Conservation (phyloP, 2,797 vertebrate species). For the Moxostoma hubbsi region DNA sequence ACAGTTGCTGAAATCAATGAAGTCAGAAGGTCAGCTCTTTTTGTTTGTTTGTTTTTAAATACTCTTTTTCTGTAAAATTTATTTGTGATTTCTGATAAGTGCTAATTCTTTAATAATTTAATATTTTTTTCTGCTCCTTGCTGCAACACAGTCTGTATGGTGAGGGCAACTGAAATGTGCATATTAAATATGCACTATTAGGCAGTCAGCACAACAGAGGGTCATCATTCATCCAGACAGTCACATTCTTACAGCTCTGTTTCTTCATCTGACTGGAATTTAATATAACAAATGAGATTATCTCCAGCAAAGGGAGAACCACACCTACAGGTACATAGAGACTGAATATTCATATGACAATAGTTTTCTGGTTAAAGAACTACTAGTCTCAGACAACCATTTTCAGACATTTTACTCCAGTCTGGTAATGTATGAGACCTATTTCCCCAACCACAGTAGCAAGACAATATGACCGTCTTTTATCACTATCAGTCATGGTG, state of each 20-base stretch:
- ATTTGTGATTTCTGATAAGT: too few relatives aligned
- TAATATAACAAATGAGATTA: background rate
- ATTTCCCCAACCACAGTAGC: constrained; percentile 39
- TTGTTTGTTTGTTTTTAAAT: too few relatives aligned
- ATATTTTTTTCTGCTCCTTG: too few relatives aligned
- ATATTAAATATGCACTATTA: too few relatives aligned
- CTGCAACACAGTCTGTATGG: too few relatives aligned
- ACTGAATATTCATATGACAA: constrained; percentile 16
- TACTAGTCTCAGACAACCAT: constrained; percentile 34
- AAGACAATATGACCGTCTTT: constrained; percentile 51
- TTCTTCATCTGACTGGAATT: background rate
- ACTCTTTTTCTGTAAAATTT: too few relatives aligned
- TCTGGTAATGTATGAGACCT: constrained; percentile 45
- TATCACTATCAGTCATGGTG: constrained; percentile 47
- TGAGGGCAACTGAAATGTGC: too few relatives aligned
- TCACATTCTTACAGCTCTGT: background rate
- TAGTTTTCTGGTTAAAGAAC: constrained; percentile 33
- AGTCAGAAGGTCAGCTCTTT: too few relatives aligned
- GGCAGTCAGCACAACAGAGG: too few relatives aligned
- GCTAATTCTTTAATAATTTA: too few relatives aligned
- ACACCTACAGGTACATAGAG: background rate
- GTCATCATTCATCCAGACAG: background rate
- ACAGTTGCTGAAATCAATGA: too few relatives aligned
- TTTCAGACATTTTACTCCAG: constrained; percentile 51
- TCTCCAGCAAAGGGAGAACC: too few relatives aligned